Conservation (phyloP, 92 coral and sea anemone genomes). For the Actinostola sp. region DNA sequence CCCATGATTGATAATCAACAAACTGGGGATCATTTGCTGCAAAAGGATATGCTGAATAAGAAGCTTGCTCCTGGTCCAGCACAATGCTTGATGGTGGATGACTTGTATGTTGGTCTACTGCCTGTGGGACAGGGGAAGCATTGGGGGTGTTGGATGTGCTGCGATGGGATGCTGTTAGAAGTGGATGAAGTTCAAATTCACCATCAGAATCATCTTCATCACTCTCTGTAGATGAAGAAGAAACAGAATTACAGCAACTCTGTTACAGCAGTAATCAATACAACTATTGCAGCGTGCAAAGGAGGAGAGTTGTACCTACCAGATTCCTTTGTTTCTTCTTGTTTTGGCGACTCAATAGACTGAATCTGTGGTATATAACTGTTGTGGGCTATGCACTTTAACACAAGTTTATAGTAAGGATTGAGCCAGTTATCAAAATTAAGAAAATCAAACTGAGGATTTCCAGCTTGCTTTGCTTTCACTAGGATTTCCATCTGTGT, state of each 20-base stretch:
- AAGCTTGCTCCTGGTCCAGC: neutral
- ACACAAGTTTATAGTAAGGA: slow-evolving; percentile 91
- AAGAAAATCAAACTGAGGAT: slow-evolving; percentile 96
- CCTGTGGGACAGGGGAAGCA: slow-evolving; percentile 61
- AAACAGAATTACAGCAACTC: too few species aligned
- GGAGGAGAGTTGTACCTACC: too few species aligned
- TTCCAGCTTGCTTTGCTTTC: slow-evolving; percentile 99
- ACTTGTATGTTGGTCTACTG: neutral
- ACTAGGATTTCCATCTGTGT: slow-evolving; percentile 97
- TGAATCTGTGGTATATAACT: slow-evolving; percentile 67
- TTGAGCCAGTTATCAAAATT: slow-evolving; percentile 91
- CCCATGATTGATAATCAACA: slow-evolving; percentile 13
- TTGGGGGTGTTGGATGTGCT: slow-evolving; percentile 54
- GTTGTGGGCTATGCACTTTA: slow-evolving; percentile 70
- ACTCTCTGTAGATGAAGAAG: too few species aligned
- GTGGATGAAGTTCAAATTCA: slow-evolving; percentile 92
- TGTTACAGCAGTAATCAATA: neutral
- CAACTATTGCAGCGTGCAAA: too few species aligned
- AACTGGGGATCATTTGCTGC: slow-evolving; percentile 31
- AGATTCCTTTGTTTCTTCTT: slow-evolving; percentile 24
- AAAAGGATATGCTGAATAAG: neutral
- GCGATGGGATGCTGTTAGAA: slow-evolving; percentile 88
- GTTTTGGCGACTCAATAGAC: slow-evolving; percentile 48
- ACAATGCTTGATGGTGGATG: neutral
- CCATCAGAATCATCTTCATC: slow-evolving; percentile 93